Evolutionary conservation across 1,140 invertebrate genomes (phyloP).

Genomic region (Augochlora pura): DNA sequence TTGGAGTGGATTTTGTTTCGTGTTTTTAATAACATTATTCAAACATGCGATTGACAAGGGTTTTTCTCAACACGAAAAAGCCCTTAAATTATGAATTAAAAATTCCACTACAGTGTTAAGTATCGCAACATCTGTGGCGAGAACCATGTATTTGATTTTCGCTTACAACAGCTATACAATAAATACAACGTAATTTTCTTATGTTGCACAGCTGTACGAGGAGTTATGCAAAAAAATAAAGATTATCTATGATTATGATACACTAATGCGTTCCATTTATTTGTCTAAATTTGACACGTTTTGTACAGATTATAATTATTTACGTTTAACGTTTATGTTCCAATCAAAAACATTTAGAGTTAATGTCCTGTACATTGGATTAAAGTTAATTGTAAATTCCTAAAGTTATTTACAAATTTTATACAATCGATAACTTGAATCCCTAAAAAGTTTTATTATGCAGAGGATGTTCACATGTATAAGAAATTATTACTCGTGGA

Average conservation of each 20-base stretch:
- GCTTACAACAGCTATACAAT: constrained; percentile 37
- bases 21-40: constrained; percentile 44
- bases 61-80: constrained; percentile 47
- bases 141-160: constrained; percentile 51
- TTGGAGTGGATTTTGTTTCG: constrained; percentile 56
- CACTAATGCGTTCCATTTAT: constrained; percentile 22
- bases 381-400: constrained; percentile 31
- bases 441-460: constrained; percentile 3
- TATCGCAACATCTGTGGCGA: constrained; percentile 66
- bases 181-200: constrained; percentile 51
- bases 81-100: constrained; percentile 67
- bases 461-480: too few relatives aligned
- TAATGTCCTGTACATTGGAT: constrained; percentile 13
- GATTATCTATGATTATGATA: constrained; percentile 53
- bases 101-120: constrained; percentile 60
- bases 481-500: too few relatives aligned
- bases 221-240: constrained; percentile 53
- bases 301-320: constrained; percentile 24
- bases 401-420: constrained; percentile 47
- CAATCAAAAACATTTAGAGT: constrained; percentile 17
- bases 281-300: constrained; percentile 16
- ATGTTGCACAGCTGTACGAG: constrained; percentile 55
- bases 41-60: constrained; percentile 64
- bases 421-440: constrained; percentile 22
- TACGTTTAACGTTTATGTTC: not conserved